These are phyloP conservation scores for Calephelis perditalis DNA, from an alignment of 2,888 invertebrate genomes.

Conservation along the genomic window DNA sequence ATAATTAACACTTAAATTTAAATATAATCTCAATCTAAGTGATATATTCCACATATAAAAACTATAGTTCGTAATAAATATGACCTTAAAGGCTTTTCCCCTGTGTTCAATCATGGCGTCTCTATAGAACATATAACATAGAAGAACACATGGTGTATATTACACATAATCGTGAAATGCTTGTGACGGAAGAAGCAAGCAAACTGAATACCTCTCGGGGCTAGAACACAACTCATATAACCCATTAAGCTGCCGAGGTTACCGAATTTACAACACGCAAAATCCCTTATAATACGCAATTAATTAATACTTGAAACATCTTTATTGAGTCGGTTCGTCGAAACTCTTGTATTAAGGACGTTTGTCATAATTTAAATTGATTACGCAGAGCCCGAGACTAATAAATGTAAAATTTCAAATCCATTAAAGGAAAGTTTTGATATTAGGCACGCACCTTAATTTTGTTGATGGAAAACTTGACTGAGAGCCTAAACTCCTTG, in stretches of 20 bases:
- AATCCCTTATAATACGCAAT: constrained; percentile 14
- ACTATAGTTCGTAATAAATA: too few relatives aligned
- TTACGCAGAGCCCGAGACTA: constrained; percentile 44
- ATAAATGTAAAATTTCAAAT: constrained; percentile 71
- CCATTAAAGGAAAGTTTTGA: constrained; percentile 69
- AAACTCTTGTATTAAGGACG: constrained; percentile 25
- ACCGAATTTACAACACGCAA: background rate
- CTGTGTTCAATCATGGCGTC: too few relatives aligned
- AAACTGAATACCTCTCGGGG: too few relatives aligned
- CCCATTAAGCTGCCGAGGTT: background rate
- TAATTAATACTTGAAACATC: constrained; percentile 32
- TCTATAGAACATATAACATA: too few relatives aligned
- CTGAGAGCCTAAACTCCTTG: constrained; percentile 58
- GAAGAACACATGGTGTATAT: too few relatives aligned
- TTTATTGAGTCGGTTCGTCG: constrained; percentile 26
- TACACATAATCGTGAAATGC: too few relatives aligned
- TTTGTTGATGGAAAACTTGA: constrained; percentile 72
- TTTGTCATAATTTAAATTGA: constrained; percentile 50
- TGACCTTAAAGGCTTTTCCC: too few relatives aligned
- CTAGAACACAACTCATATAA: too few relatives aligned
- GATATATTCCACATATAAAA: too few relatives aligned
- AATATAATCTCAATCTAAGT: too few relatives aligned
- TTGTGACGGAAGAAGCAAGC: too few relatives aligned
- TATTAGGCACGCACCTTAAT: constrained; percentile 69
- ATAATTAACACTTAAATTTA: too few relatives aligned